Percentiles rank a stretch among this genome's conserved stretches.
Conservation (phyloP, 2,888 invertebrate genomes). For the Willowsia nigromaculata region DNA sequence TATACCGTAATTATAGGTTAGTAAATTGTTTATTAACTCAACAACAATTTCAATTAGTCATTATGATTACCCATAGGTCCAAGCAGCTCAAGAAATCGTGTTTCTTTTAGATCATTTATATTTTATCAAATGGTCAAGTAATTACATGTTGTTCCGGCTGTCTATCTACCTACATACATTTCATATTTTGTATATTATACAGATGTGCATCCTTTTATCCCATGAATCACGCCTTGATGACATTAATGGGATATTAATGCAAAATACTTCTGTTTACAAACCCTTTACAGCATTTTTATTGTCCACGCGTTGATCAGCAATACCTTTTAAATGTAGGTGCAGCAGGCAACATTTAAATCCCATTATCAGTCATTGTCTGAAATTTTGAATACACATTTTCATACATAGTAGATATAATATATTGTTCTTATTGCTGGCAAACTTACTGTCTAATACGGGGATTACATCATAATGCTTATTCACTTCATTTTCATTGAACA, state of each 20-base stretch:
- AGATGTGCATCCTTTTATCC: not conserved
- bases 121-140: not conserved
- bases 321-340: not conserved
- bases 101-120: not conserved
- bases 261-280: slow-evolving; percentile 16
- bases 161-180: not conserved
- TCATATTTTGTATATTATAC: not conserved
- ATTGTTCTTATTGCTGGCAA: no score
- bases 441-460: no score
- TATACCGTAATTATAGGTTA: slow-evolving; percentile 33
- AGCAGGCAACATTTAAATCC: not conserved
- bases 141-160: slow-evolving; percentile 45
- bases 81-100: slow-evolving; percentile 1
- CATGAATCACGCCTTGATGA: slow-evolving; percentile 43
- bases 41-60: not conserved
- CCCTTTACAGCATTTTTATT: not conserved
- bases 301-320: not conserved
- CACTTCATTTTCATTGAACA: not conserved
- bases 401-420: no score
- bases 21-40: not conserved
- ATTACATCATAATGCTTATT: not conserved
- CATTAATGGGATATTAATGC: slow-evolving; percentile 63
- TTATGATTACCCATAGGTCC: not conserved
- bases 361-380: not conserved
- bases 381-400: not conserved